phyloP scores from a whole-genome alignment of 2,113 vertebrate species.

The Balaenoptera acutorostrata region DNA sequence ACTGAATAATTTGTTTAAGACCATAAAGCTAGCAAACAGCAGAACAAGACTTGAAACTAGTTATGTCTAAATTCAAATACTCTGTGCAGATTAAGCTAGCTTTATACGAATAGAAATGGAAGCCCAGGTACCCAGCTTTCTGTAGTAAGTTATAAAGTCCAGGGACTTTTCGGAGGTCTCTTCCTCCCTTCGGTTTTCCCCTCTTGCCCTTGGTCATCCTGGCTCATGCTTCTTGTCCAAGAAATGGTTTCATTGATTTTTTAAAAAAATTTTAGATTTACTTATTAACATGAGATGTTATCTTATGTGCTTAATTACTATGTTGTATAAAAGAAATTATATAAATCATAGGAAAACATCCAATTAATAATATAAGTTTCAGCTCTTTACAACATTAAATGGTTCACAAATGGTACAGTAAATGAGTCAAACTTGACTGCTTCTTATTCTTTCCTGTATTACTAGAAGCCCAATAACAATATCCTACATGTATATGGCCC shows the following conservation, averaged over 20 bases:
- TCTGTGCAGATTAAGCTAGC: neutral
- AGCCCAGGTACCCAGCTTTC: neutral
- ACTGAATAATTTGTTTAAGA: neutral
- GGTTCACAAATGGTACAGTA: neutral
- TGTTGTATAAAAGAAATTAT: neutral
- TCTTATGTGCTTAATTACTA: neutral
- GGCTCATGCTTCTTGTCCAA: neutral
- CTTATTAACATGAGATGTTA: neutral
- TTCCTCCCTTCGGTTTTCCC: neutral
- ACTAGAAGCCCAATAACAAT: neutral
- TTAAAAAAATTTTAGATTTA: neutral
- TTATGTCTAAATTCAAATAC: neutral
- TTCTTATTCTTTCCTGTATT: neutral
- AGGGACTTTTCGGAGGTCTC: neutral
- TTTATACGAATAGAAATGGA: neutral
- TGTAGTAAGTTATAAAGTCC: neutral
- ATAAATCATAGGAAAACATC: neutral
- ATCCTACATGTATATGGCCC: neutral
- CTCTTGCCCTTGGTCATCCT: neutral
- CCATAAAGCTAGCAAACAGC: neutral
- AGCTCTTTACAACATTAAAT: neutral
- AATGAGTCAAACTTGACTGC: neutral
- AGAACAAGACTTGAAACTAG: neutral
- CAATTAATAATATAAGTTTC: neutral
- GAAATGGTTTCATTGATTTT: neutral